These are phyloP conservation scores for Rhimphoctona megacephalus DNA, from an alignment of 2,888 invertebrate genomes.

Conservation along the genomic window DNA sequence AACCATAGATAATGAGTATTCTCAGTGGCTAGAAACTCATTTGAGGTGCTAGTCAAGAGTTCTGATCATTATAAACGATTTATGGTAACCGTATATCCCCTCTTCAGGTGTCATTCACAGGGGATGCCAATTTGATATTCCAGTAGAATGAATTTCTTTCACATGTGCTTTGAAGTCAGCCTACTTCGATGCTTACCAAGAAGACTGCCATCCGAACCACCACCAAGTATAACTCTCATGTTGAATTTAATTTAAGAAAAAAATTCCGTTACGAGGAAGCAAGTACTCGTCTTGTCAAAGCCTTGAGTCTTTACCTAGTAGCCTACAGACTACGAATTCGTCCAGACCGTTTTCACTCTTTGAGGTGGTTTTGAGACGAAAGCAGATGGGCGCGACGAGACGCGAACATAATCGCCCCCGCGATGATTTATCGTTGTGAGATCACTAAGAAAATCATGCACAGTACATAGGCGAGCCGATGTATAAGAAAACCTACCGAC, in stretches of 20 bases:
- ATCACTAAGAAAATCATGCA: conserved; percentile 47
- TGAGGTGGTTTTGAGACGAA: conserved; percentile 53
- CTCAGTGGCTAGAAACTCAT: conserved; percentile 54
- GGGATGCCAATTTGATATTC: conserved; percentile 4
- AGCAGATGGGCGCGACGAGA: conserved; percentile 69
- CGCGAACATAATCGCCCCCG: conserved; percentile 70
- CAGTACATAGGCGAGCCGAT: not conserved
- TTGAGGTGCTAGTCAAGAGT: conserved; percentile 33
- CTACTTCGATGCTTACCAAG: conserved; percentile 32
- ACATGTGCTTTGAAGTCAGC: conserved; percentile 51
- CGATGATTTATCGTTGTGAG: conserved; percentile 68
- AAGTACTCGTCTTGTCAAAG: conserved; percentile 35
- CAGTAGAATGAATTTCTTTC: conserved; percentile 29
- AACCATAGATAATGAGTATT: conserved; percentile 39
- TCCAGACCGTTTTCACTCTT: conserved; percentile 44
- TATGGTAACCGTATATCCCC: not conserved
- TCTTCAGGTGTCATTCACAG: conserved; percentile 36
- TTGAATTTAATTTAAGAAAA: conserved; percentile 45
- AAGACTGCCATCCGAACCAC: conserved; percentile 20
- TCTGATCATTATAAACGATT: conserved; percentile 41
- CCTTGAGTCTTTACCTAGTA: conserved; percentile 51
- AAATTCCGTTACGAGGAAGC: conserved; percentile 57
- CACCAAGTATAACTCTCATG: conserved; percentile 20
- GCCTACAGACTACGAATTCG: conserved; percentile 8
- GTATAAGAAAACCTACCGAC: conserved; percentile 15